phyloP scores from a whole-genome alignment of 2,113 vertebrate species.

The Pogonocichla stellata region DNA sequence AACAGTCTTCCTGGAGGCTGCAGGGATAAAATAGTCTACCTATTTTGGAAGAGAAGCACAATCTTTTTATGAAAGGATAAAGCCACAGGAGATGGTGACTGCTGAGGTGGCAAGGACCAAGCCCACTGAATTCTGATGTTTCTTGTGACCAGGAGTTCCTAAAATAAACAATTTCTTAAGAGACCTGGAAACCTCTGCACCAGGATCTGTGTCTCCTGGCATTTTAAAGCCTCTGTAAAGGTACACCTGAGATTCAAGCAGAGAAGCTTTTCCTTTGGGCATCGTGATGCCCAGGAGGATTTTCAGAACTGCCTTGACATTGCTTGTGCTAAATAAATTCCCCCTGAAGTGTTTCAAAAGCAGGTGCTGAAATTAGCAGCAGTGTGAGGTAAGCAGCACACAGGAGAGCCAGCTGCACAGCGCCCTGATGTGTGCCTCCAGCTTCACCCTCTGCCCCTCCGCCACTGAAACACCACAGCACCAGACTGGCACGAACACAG shows the following conservation, averaged over 20 bases:
- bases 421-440: neutral
- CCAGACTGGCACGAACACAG: neutral
- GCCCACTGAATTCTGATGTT: neutral
- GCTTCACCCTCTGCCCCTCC: neutral
- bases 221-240: neutral
- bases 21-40: conserved; percentile 2
- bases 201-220: neutral
- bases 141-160: neutral
- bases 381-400: neutral
- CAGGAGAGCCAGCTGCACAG: neutral
- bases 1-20: neutral
- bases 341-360: neutral
- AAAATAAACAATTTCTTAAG: conserved; percentile 39
- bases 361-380: conserved; percentile 11
- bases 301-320: neutral
- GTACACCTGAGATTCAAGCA: neutral
- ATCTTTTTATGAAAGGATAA: conserved; percentile 39
- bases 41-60: conserved; percentile 31
- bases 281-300: neutral
- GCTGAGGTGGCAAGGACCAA: neutral
- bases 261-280: neutral
- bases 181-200: neutral
- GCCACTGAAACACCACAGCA: neutral
- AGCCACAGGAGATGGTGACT: neutral
- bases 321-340: conserved; percentile 2